Conservation (phyloP, 2,888 invertebrate species). For the Tanaodytes sp. region DNA sequence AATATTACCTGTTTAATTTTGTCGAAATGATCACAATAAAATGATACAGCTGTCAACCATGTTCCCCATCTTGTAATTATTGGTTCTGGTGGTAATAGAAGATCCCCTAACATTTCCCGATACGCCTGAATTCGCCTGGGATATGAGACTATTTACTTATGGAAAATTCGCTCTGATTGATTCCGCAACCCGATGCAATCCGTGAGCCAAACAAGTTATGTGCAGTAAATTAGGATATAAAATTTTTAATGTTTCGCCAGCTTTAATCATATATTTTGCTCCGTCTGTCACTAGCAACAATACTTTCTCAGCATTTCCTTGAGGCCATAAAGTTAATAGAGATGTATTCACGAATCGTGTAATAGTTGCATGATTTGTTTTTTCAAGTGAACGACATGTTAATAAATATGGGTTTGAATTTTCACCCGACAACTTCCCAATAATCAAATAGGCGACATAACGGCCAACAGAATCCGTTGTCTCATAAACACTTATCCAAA, state of each 20-base stretch:
- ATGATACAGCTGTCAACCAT: slow-evolving; percentile 54
- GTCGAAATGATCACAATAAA: slow-evolving; percentile 20
- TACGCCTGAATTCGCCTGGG: slow-evolving; percentile 48
- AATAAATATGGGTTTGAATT: slow-evolving; percentile 2
- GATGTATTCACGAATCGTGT: slow-evolving; percentile 18
- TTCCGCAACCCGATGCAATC: slow-evolving; percentile 59
- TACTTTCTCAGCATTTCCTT: slow-evolving; percentile 22
- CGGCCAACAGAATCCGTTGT: slow-evolving; percentile 16
- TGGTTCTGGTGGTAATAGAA: slow-evolving; percentile 58
- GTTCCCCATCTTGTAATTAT: slow-evolving; percentile 60
- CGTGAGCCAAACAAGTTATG: slow-evolving; percentile 61
- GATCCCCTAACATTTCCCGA: slow-evolving; percentile 16
- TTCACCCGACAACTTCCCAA: slow-evolving; percentile 18
- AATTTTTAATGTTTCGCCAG: slow-evolving; percentile 54
- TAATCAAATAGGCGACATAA: slow-evolving; percentile 22
- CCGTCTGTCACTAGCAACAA: slow-evolving; percentile 54
- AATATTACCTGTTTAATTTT: slow-evolving; percentile 18
- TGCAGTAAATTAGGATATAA: slow-evolving; percentile 60
- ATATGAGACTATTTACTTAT: slow-evolving; percentile 56
- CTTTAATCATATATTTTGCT: slow-evolving; percentile 59
- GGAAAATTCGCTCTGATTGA: slow-evolving; percentile 48
- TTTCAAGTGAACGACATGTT: slow-evolving; percentile 9
- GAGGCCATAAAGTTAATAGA: slow-evolving; percentile 10
- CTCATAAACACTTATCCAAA: slow-evolving; percentile 37
- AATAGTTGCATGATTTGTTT: slow-evolving; percentile 12